Evolutionary conservation across 1,140 invertebrate species (phyloP), one percentile per base, ranked within the genome.

Genomic region (Cylas formicarius): DNA sequence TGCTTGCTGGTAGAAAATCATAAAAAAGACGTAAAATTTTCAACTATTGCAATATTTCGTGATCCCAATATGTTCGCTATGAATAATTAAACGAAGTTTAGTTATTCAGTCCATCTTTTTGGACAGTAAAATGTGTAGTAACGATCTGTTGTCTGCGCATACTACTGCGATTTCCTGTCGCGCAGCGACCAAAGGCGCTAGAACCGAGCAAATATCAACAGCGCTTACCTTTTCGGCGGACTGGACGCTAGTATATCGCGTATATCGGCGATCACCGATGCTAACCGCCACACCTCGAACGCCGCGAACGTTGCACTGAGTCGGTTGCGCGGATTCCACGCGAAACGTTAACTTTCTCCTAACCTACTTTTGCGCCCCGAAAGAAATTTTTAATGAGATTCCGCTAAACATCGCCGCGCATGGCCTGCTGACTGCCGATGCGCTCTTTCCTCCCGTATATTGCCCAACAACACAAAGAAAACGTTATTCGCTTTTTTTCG

Each of bases 261-360:
- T n/a, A n/a, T n/a, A n/a, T n/a, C n/a, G n/a, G 23, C 6, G 7
- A 20, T 14, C 34, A n/a, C 34, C 34, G 34, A 24, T 26, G 28
- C 24, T 50, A 34, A 18, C 19, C 19, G 11, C 37, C 26, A 42
- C 41, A 48, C 40, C 22, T 44, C 47, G 53, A 46, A 45, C 40
- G 40, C 49, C 42, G 53, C 42, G 27, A 49, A 53, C 46, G 50
- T 52, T 44, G 45, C 34, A 57, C 56, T 57, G 48, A 57, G 55
- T 48, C 32, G 41, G 43, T 31, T 39, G 53, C 47, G 38, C 17
- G 18, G 48, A 50, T 53, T 55, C 52, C 48, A 48, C 40, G 44
- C 48, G 48, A 57, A 55, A 57, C 48, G 50, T 50, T 51, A 52
- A 55, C 53, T 57, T 55, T 57, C 56, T 55, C 53, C 43, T 55